Evolutionary conservation across 2,888 invertebrate genomes (phyloP).

Genomic region (Agrochola macilenta): DNA sequence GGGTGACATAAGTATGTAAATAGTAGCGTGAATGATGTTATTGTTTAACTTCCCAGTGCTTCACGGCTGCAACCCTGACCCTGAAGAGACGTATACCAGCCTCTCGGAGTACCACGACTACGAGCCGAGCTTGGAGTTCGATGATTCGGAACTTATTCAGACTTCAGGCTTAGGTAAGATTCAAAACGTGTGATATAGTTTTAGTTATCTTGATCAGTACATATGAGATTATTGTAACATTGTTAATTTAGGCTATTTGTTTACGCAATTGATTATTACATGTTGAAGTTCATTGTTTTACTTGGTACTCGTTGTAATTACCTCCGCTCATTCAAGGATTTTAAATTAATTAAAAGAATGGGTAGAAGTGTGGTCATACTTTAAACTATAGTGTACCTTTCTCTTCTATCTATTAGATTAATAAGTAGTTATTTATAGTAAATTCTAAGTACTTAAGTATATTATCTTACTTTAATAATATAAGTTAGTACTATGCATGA

Average conservation of each 20-base stretch:
- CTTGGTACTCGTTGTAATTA: slow-evolving; percentile 4
- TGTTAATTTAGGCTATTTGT: slow-evolving; percentile 14
- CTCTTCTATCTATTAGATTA: neutral
- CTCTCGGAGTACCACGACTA: slow-evolving; percentile 97
- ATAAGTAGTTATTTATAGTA: neutral
- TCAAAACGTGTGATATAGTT: neutral
- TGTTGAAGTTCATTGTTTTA: slow-evolving; percentile 30
- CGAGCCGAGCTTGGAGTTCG: slow-evolving; percentile 98
- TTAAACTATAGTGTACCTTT: neutral
- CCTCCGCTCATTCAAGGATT: neutral
- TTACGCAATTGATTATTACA: slow-evolving; percentile 31
- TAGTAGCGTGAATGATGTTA: slow-evolving; percentile 39
- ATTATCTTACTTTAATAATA: neutral
- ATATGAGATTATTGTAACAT: neutral
- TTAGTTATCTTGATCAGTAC: neutral
- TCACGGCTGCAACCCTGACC: slow-evolving; percentile 82
- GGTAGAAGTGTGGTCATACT: neutral
- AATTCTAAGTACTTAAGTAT: neutral
- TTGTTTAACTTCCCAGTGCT: slow-evolving; percentile 75
- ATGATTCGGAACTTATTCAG: slow-evolving; percentile 97
- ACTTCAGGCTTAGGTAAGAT: slow-evolving; percentile 92
- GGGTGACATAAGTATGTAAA: slow-evolving; percentile 37
- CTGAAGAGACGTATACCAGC: slow-evolving; percentile 96
- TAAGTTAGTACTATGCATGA: neutral
- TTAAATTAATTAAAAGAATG: neutral